Evolutionary conservation across 2,888 invertebrate species (phyloP), one percentile per base, ranked within the genome.

Genomic region (Melieria omissa): DNA sequence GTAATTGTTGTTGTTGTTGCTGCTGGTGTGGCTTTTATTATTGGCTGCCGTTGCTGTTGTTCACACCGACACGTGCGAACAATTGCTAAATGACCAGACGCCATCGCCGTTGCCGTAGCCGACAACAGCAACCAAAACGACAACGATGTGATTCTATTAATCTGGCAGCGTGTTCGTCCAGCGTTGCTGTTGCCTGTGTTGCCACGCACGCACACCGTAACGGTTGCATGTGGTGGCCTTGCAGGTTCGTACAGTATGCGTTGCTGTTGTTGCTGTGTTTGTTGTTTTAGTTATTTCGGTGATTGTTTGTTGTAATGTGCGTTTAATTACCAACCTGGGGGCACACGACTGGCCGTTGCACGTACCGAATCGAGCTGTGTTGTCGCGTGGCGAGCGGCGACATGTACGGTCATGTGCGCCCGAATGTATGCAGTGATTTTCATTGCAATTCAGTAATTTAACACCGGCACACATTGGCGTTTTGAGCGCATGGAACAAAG

Each of bases 41-140:
- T 29, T 29, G 29, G 29, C 29, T 29, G 29, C 29, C 29, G 29
- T 29, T 57, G 61, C 52, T 54, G 62, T 63, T 63, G 69, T 70
- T 70, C 54, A 55, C 46, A 57, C 63, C 45, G 55, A 63, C 61
- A 68, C 73, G 73, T 73, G 73, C 68, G 71, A 73, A 73, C 73
- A 73, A 73, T 73, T 73, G 73, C 73, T 65, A 71, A 73, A 71
- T 68, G 71, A 71, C 54, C 71, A 49, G 49, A 70, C 49, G 60
- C 64, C 29, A 3, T 29, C 29, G 29, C 29, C 29, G 29, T 29
- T 3, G 29, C 29, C 29, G 29, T 29, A 29, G 29, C 29, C 29
- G 29, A 29, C 29, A 29, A 29, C 29, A 29, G 29, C 29, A 29
- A 29, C 29, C 29, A 29, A 29, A 29, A 29, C 29, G 29, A 29